These are phyloP conservation scores for Heliconius nattereri DNA, from an alignment of 1,140 invertebrate species.

Conservation along the genomic window DNA sequence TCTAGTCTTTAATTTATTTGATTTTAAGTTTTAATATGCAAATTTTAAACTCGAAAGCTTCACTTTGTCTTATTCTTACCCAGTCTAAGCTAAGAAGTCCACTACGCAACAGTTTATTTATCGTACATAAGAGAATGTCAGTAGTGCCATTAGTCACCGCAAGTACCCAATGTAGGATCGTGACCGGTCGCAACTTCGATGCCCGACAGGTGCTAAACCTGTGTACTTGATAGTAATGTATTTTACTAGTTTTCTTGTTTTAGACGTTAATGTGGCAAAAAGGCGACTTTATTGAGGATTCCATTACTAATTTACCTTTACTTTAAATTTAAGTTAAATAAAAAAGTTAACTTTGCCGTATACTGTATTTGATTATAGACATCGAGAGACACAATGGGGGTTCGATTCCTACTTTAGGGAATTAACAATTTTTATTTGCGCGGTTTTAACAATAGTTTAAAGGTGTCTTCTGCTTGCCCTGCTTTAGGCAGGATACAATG, in stretches of 20 bases:
- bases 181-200: slow-evolving; percentile 32
- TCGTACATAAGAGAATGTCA: slow-evolving; percentile 15
- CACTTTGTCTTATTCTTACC: not conserved
- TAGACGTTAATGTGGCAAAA: not conserved
- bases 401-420: too few species aligned
- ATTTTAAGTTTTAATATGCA: too few species aligned
- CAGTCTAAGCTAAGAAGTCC: not conserved
- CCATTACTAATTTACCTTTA: too few species aligned
- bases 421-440: too few species aligned
- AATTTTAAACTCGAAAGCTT: not conserved
- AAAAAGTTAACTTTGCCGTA: not conserved
- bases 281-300: too few species aligned
- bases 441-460: too few species aligned
- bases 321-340: too few species aligned
- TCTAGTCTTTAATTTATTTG: too few species aligned
- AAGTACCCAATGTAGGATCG: slow-evolving; percentile 12
- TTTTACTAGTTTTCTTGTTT: not conserved
- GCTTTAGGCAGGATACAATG: too few species aligned
- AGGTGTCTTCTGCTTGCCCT: too few species aligned
- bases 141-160: slow-evolving; percentile 4
- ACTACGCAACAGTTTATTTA: not conserved
- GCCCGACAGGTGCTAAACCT: slow-evolving; percentile 30
- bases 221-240: not conserved
- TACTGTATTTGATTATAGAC: not conserved
- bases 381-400: too few species aligned